Percentiles rank a stretch among this genome's conserved stretches.
Conservation (phyloP, 2,888 invertebrate species). For the Aphodius sticticus region DNA sequence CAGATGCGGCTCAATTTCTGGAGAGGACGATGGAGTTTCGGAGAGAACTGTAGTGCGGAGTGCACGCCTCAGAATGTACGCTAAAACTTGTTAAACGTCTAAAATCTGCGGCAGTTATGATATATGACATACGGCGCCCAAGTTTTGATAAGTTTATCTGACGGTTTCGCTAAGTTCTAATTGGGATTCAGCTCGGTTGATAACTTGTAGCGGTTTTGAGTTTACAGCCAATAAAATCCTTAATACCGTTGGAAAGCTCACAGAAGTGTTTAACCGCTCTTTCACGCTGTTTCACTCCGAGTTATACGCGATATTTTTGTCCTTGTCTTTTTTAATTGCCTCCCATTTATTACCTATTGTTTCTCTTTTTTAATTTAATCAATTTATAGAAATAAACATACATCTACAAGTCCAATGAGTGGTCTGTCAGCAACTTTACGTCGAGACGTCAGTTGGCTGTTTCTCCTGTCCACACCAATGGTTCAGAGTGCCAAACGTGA, state of each 20-base stretch:
- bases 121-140: neutral
- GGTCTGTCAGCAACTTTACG: no score
- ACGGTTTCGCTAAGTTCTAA: neutral
- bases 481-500: neutral
- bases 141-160: neutral
- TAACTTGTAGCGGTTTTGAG: neutral
- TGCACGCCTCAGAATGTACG: neutral
- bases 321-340: no score
- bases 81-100: conserved; percentile 4
- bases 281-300: neutral
- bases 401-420: no score
- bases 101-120: neutral
- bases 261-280: neutral
- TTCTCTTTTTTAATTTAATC: no score
- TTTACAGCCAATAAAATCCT: neutral
- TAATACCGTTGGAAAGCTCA: neutral
- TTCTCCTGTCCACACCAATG: no score
- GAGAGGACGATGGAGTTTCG: neutral
- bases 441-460: no score
- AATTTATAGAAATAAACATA: no score
- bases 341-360: no score
- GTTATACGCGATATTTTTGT: no score
- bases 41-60: neutral
- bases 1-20: neutral
- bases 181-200: neutral